Evolutionary conservation across 2,888 invertebrate genomes (phyloP).

Genomic region (Diarsia mendica): DNA sequence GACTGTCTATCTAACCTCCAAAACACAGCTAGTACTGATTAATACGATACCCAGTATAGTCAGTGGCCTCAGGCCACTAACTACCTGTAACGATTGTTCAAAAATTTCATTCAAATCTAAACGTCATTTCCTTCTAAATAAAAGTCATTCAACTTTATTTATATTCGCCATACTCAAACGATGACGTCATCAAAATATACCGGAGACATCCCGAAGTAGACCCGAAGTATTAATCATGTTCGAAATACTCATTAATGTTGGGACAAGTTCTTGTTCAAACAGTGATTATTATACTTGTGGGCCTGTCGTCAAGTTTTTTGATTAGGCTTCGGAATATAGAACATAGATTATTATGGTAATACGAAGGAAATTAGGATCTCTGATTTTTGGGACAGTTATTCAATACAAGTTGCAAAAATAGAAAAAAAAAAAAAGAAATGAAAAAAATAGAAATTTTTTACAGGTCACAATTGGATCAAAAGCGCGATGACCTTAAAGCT

Average conservation of each 20-base stretch:
- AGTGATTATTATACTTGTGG: slow-evolving; percentile 30
- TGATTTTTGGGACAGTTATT: neutral
- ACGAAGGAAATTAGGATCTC: neutral
- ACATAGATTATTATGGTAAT: slow-evolving; percentile 11
- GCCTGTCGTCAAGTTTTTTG: slow-evolving; percentile 38
- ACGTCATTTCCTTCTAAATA: neutral
- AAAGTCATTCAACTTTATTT: slow-evolving; percentile 12
- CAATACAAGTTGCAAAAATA: too few species aligned
- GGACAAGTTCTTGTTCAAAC: slow-evolving; percentile 42
- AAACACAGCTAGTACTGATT: too few species aligned
- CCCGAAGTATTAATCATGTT: slow-evolving; percentile 46
- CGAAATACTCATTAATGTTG: slow-evolving; percentile 52
- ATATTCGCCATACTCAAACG: neutral
- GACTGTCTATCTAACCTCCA: too few species aligned
- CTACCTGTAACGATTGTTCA: neutral
- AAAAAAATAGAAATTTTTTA: too few species aligned
- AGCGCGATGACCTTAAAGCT: too few species aligned
- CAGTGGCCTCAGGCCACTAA: too few species aligned
- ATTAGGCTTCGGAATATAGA: slow-evolving; percentile 5
- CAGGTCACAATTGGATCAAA: too few species aligned
- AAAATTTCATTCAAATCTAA: neutral
- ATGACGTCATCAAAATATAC: slow-evolving; percentile 16
- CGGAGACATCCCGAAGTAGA: slow-evolving; percentile 24
- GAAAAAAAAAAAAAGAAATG: too few species aligned
- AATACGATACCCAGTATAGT: too few species aligned